Evolutionary conservation across 2,113 vertebrate genomes (phyloP).

Genomic region (Falcunculus frontatus): DNA sequence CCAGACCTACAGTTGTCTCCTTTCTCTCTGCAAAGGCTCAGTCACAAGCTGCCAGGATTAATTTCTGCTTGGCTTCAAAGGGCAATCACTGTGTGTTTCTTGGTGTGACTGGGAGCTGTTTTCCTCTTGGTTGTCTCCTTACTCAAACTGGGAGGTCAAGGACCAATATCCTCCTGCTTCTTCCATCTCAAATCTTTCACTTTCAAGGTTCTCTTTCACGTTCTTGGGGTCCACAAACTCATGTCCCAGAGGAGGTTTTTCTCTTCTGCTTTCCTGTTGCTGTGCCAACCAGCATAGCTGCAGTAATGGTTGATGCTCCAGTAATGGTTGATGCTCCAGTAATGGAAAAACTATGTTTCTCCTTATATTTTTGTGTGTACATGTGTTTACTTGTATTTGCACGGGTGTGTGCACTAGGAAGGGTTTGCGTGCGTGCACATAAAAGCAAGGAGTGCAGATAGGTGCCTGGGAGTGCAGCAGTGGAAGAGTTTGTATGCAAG

Average conservation of each 20-base stretch:
- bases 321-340: not conserved
- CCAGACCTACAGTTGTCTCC: not conserved
- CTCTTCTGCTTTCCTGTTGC: not conserved
- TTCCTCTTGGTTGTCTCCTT: not conserved
- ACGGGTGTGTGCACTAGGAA: not conserved
- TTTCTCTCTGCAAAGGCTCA: not conserved
- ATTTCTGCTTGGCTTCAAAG: not conserved
- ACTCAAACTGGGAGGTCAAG: not conserved
- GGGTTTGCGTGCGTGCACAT: not conserved
- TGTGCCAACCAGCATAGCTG: not conserved
- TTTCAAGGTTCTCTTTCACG: not conserved
- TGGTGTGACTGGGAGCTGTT: not conserved
- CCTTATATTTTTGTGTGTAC: not conserved
- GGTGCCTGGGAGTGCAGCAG: not conserved
- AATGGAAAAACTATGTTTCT: not conserved
- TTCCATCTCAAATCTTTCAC: not conserved
- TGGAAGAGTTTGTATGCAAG: not conserved
- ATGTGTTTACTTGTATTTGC: not conserved
- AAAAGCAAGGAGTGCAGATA: not conserved
- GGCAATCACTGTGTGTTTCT: not conserved
- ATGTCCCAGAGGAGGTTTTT: not conserved
- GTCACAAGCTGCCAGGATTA: not conserved
- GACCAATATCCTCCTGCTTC: not conserved
- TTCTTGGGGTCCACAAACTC: not conserved
- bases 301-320: not conserved